Evolutionary conservation across 2,797 vertebrate genomes (phyloP).

Genomic region (Platyrinchus mystaceus): DNA sequence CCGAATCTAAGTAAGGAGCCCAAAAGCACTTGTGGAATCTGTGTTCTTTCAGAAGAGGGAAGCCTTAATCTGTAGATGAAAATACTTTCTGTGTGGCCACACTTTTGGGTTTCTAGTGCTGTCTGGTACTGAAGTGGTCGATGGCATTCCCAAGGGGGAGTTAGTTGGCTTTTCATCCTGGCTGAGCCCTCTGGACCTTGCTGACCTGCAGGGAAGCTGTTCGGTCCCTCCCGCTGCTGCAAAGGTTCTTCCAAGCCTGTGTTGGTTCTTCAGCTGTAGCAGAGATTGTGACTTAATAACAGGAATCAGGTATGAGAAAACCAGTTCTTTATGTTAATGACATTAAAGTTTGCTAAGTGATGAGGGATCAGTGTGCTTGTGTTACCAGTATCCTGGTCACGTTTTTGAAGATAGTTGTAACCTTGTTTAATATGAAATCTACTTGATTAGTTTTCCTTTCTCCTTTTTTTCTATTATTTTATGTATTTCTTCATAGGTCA

Average conservation of each 20-base stretch:
- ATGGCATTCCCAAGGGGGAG: rapidly evolving
- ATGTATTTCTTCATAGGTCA: neutral
- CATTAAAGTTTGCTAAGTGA: neutral
- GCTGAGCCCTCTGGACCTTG: neutral
- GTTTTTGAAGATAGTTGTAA: neutral
- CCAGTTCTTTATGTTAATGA: neutral
- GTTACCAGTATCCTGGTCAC: neutral
- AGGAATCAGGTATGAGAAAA: neutral
- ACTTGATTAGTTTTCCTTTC: neutral
- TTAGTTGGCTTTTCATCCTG: neutral
- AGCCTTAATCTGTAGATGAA: neutral
- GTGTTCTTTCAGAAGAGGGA: neutral
- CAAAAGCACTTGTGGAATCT: neutral
- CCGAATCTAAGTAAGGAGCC: neutral
- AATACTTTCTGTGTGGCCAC: neutral
- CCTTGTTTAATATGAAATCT: neutral
- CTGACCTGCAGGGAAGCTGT: neutral
- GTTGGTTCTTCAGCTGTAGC: neutral
- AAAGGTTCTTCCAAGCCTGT: neutral
- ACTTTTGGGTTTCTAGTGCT: neutral
- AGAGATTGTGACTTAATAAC: neutral
- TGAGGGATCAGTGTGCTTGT: neutral
- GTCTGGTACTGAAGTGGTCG: neutral
- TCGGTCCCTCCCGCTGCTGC: neutral
- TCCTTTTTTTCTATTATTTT: neutral